Conservation (phyloP, 2,888 invertebrate genomes). For the Ophion slaviceki region DNA sequence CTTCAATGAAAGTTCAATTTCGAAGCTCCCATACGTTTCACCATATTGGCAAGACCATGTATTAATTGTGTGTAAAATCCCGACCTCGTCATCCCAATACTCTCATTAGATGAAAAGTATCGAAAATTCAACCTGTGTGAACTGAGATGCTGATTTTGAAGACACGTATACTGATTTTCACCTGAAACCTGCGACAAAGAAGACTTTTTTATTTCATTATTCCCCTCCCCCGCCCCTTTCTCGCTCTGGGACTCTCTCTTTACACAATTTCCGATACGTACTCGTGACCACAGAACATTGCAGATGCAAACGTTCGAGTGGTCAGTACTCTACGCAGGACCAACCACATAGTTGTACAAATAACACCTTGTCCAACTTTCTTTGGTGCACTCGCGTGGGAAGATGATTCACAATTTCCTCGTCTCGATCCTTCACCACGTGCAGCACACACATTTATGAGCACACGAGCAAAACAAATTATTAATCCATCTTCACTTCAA, state of each 20-base stretch:
- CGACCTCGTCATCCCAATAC: too few species aligned
- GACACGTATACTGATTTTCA: too few species aligned
- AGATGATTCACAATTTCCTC: constrained; percentile 30
- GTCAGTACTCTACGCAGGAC: not conserved
- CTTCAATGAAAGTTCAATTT: too few species aligned
- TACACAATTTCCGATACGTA: too few species aligned
- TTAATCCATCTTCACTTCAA: not conserved
- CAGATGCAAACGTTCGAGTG: constrained; percentile 10
- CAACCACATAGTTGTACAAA: constrained; percentile 42
- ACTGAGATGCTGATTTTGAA: too few species aligned
- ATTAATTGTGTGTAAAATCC: too few species aligned
- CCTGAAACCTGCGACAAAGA: not conserved
- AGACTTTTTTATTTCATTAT: not conserved
- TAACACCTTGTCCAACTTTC: not conserved
- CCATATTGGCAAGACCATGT: too few species aligned
- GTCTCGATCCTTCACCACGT: constrained; percentile 12
- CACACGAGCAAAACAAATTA: not conserved
- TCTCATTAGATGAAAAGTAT: not conserved
- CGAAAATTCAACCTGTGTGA: too few species aligned
- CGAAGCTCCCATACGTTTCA: too few species aligned
- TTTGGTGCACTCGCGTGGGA: not conserved
- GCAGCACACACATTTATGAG: not conserved
- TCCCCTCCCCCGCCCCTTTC: too few species aligned
- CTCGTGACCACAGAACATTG: constrained; percentile 17
- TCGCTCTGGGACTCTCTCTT: not conserved